phyloP scores from a whole-genome alignment of 2,113 vertebrate genomes.

The Strix uralensis region DNA sequence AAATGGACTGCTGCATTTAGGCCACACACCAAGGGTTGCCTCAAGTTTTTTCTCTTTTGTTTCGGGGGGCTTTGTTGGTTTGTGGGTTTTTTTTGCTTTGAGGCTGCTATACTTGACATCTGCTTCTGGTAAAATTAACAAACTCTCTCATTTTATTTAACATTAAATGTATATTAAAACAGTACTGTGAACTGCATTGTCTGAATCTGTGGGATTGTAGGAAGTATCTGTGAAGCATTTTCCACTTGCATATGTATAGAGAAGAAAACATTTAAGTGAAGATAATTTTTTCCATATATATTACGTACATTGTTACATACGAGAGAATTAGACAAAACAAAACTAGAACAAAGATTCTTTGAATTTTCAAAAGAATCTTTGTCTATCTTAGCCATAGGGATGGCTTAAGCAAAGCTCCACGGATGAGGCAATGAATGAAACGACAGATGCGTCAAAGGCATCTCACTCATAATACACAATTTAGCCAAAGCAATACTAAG shows the following conservation, averaged over 20 bases:
- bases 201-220: not conserved
- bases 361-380: slow-evolving; percentile 45
- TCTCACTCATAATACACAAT: accelerated
- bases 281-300: slow-evolving; percentile 30
- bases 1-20: not conserved
- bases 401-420: not conserved
- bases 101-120: not conserved
- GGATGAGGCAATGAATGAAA: slow-evolving; percentile 23
- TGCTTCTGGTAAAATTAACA: slow-evolving; percentile 32
- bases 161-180: not conserved
- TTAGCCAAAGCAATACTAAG: not conserved
- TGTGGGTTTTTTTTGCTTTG: not conserved
- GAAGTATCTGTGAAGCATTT: not conserved
- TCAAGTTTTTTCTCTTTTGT: not conserved
- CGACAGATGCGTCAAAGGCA: not conserved
- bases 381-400: not conserved
- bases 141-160: not conserved
- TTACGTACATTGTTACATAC: not conserved
- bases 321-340: slow-evolving; percentile 35
- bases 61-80: not conserved
- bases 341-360: slow-evolving; percentile 53
- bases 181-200: not conserved
- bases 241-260: not conserved
- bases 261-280: not conserved
- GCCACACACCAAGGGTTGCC: not conserved